These are phyloP conservation scores for Dryococelus australis DNA, from an alignment of 2,888 invertebrate species.

Conservation along the genomic window DNA sequence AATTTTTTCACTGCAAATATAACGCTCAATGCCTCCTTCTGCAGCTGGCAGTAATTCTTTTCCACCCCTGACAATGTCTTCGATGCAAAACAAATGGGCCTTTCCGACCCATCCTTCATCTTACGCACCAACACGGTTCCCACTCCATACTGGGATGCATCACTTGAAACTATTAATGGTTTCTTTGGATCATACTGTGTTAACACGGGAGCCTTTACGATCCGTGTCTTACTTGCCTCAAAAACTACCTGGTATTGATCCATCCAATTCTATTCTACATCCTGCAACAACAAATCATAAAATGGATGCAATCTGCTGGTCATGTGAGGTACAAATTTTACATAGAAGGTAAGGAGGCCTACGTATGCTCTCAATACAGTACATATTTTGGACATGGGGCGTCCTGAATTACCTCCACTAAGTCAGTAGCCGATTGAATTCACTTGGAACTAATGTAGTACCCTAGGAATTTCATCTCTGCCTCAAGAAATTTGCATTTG, in stretches of 20 bases:
- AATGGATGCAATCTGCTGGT: too few species aligned
- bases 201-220: too few species aligned
- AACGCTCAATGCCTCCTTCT: slow-evolving; percentile 50
- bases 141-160: too few species aligned
- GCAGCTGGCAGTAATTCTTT: slow-evolving; percentile 49
- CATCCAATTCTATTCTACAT: too few species aligned
- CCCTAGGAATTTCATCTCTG: background rate
- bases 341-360: slow-evolving; percentile 44
- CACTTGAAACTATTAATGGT: slow-evolving; percentile 42
- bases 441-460: background rate
- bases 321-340: slow-evolving; percentile 5
- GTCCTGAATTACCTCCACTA: background rate
- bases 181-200: too few species aligned
- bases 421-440: background rate
- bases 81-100: slow-evolving; percentile 48
- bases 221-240: too few species aligned
- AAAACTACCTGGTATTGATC: too few species aligned
- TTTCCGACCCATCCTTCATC: slow-evolving; percentile 43
- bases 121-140: slow-evolving; percentile 51
- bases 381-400: slow-evolving; percentile 37
- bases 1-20: slow-evolving; percentile 49
- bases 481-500: slow-evolving; percentile 41
- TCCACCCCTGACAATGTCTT: slow-evolving; percentile 48
- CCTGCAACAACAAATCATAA: too few species aligned
- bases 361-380: slow-evolving; percentile 45